phyloP scores from a whole-genome alignment of 2,797 vertebrate species.

The Chiloscyllium punctatum region DNA sequence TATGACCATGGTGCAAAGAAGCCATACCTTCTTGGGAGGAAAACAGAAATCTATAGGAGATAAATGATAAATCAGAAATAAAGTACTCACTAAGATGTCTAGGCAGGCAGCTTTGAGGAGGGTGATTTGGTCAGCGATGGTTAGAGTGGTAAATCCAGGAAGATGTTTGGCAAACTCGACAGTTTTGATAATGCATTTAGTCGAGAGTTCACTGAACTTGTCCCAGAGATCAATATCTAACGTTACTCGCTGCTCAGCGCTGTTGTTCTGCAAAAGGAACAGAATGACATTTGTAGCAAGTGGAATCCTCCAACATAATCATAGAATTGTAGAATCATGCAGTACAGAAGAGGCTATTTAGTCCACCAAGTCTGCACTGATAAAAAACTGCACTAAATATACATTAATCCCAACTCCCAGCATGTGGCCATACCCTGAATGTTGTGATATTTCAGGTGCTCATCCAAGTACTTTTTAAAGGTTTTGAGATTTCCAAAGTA shows the following conservation, averaged over 20 bases:
- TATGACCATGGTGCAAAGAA: neutral
- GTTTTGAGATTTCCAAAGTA: slow-evolving; percentile 7
- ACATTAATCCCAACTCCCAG: no score
- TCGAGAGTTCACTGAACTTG: slow-evolving; percentile 97
- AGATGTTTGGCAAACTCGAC: slow-evolving; percentile 98
- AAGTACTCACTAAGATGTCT: slow-evolving; percentile 83
- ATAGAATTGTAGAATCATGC: neutral
- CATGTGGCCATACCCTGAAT: no score
- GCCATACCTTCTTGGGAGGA: neutral
- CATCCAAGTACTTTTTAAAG: no score
- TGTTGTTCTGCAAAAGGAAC: slow-evolving; percentile 74
- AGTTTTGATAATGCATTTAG: slow-evolving; percentile 98
- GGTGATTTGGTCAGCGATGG: slow-evolving; percentile 97
- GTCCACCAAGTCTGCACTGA: no score
- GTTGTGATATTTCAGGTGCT: no score
- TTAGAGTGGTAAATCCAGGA: slow-evolving; percentile 91
- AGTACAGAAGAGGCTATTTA: no score
- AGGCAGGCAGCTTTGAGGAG: slow-evolving; percentile 95
- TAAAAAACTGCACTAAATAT: no score
- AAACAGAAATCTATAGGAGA: neutral
- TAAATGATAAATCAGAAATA: neutral
- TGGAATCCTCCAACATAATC: neutral
- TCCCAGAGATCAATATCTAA: slow-evolving; percentile 96
- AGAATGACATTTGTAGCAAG: neutral
- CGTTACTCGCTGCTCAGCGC: slow-evolving; percentile 85